Evolutionary conservation across 2,113 vertebrate species (phyloP).

Genomic region (Plectropomus leopardus): DNA sequence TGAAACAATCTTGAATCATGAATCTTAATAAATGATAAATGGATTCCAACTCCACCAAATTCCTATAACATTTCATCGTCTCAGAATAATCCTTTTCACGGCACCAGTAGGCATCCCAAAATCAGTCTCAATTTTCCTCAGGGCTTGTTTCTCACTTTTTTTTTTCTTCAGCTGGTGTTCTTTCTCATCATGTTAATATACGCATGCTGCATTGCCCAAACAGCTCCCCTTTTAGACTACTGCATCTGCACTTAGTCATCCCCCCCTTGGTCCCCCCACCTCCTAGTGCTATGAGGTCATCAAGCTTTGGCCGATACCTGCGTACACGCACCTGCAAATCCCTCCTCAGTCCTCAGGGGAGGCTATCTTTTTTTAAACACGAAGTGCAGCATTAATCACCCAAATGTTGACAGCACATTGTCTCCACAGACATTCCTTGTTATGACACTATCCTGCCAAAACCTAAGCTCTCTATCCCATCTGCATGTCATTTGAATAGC

Average conservation of each 20-base stretch:
- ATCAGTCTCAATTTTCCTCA: neutral
- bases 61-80: neutral
- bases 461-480: constrained; percentile 68
- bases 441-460: constrained; percentile 65
- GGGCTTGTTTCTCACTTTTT: neutral
- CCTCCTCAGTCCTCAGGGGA: neutral
- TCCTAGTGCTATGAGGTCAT: constrained; percentile 34
- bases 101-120: constrained; percentile 19
- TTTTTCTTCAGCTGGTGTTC: neutral
- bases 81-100: neutral
- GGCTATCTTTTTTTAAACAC: constrained; percentile 37
- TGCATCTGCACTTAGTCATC: constrained; percentile 24
- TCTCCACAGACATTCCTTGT: constrained; percentile 60
- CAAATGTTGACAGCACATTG: constrained; percentile 61
- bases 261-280: neutral
- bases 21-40: constrained; percentile 4
- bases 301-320: constrained; percentile 15
- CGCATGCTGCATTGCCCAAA: constrained; percentile 21
- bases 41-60: neutral
- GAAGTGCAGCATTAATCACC: constrained; percentile 61
- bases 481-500: constrained; percentile 76
- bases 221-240: constrained; percentile 1
- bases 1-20: neutral
- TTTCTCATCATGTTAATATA: constrained; percentile 23
- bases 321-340: constrained; percentile 18